Percentiles rank a stretch among this genome's conserved stretches.
Evolutionary conservation across 2,888 invertebrate genomes (phyloP).

Genomic region (Drosophila mayaguana): DNA sequence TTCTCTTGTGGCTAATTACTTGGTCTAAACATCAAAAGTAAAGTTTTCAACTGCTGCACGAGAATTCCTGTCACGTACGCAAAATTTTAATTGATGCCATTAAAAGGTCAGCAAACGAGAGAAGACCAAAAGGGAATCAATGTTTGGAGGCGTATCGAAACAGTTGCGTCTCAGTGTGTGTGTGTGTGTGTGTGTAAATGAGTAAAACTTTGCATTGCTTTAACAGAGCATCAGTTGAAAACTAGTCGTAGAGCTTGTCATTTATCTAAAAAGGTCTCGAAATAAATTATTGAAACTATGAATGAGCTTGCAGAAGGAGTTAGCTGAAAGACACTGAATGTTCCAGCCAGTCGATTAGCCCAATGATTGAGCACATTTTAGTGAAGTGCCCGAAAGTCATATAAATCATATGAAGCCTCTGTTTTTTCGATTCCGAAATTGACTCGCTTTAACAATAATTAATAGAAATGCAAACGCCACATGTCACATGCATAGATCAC

Average conservation of each 20-base stretch:
- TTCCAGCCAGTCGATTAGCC: conserved; percentile 49
- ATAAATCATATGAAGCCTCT: conserved; percentile 40
- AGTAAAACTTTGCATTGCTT: conserved; percentile 42
- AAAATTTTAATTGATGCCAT: conserved; percentile 83
- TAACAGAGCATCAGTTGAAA: conserved; percentile 9
- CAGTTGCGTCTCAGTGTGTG: conserved; percentile 23
- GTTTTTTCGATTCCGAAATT: conserved; percentile 8
- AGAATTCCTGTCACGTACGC: conserved; percentile 83
- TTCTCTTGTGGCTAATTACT: conserved; percentile 45
- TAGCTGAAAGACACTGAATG: neutral
- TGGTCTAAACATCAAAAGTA: conserved; percentile 62
- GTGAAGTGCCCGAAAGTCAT: conserved; percentile 42
- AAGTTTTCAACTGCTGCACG: conserved; percentile 53
- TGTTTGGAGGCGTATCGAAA: conserved; percentile 30
- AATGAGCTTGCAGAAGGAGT: neutral
- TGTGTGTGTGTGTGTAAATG: conserved; percentile 11
- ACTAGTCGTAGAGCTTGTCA: neutral
- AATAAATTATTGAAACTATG: neutral
- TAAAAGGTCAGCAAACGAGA: conserved; percentile 58
- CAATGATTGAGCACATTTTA: conserved; percentile 64
- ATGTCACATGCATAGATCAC: conserved; percentile 43
- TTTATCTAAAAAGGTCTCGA: conserved; percentile 5
- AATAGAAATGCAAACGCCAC: conserved; percentile 46
- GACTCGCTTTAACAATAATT: conserved; percentile 56
- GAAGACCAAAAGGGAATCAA: conserved; percentile 17